A percentile compares a stretch with the other conserved stretches of the same genome.
phyloP scores from a whole-genome alignment of 2,888 invertebrate genomes.

The Chelonus formosanus region DNA sequence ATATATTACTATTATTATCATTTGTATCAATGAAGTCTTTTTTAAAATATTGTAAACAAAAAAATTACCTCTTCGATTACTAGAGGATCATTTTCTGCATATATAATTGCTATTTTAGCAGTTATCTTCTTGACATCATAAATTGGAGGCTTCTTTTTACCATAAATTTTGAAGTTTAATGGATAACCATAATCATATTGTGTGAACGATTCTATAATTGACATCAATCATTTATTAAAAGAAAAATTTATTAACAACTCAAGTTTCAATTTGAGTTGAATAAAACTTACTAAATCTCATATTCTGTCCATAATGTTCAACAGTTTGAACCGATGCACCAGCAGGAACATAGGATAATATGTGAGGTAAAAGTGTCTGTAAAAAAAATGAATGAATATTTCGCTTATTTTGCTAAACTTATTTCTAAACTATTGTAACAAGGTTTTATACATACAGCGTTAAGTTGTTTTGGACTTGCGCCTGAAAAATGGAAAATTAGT shows the following conservation, averaged over 20 bases:
- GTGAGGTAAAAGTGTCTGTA: conserved; percentile 36
- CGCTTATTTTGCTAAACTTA: too few relatives aligned
- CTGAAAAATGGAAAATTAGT: conserved; percentile 27
- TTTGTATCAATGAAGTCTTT: not conserved
- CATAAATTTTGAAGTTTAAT: conserved; percentile 40
- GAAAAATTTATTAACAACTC: too few relatives aligned
- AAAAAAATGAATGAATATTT: not conserved
- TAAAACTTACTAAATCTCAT: conserved; percentile 21
- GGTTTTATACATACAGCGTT: conserved; percentile 34
- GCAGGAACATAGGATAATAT: conserved; percentile 36
- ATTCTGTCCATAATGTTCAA: conserved; percentile 37
- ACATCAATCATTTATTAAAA: conserved; percentile 8
- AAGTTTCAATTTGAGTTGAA: not conserved
- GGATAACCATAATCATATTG: conserved; percentile 42
- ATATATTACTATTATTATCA: not conserved
- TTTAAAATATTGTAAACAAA: not conserved
- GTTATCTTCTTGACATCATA: conserved; percentile 45
- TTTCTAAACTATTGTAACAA: not conserved
- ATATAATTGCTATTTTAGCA: conserved; percentile 44
- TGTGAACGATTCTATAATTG: conserved; percentile 34
- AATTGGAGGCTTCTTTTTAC: conserved; percentile 37
- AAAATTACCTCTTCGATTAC: not conserved
- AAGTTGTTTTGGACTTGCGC: conserved; percentile 36
- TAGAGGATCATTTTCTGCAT: conserved; percentile 42
- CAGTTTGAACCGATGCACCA: conserved; percentile 29